phyloP scores from a whole-genome alignment of 2,113 vertebrate genomes.

The Telmatochromis sp. region DNA sequence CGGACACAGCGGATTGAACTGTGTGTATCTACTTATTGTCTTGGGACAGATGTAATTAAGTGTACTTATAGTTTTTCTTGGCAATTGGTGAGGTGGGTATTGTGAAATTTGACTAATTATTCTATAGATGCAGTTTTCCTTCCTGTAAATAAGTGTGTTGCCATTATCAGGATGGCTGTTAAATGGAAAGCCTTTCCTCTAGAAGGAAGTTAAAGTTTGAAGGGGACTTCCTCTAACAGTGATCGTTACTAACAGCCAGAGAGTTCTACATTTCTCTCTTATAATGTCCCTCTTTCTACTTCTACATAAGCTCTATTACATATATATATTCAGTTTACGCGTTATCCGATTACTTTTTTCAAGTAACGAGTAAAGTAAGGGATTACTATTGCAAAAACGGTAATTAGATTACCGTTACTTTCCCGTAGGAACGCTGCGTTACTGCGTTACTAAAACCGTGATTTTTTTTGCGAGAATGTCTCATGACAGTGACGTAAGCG shows the following conservation, averaged over 20 bases:
- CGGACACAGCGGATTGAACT: neutral
- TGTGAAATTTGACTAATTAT: neutral
- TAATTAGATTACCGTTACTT: no score
- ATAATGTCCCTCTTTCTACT: no score
- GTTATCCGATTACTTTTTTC: no score
- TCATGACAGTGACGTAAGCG: no score
- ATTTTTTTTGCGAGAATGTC: no score
- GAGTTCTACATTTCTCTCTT: no score
- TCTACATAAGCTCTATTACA: no score
- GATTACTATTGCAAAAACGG: no score
- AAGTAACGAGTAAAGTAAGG: no score
- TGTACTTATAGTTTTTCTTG: neutral
- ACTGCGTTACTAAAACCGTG: no score
- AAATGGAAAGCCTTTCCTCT: neutral
- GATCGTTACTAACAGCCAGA: rapidly evolving
- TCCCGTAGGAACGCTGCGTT: no score
- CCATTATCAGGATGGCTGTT: neutral
- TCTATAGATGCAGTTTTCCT: neutral
- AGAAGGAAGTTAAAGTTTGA: neutral
- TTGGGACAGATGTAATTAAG: neutral
- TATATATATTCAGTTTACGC: no score
- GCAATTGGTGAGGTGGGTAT: neutral
- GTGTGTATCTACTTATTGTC: neutral
- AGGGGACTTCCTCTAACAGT: neutral
- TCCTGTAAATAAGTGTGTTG: neutral